A percentile compares a stretch with the other conserved stretches of the same genome.
These are phyloP conservation scores for Macrocentrus cingulum DNA, from an alignment of 1,140 invertebrate species.

Conservation along the genomic window DNA sequence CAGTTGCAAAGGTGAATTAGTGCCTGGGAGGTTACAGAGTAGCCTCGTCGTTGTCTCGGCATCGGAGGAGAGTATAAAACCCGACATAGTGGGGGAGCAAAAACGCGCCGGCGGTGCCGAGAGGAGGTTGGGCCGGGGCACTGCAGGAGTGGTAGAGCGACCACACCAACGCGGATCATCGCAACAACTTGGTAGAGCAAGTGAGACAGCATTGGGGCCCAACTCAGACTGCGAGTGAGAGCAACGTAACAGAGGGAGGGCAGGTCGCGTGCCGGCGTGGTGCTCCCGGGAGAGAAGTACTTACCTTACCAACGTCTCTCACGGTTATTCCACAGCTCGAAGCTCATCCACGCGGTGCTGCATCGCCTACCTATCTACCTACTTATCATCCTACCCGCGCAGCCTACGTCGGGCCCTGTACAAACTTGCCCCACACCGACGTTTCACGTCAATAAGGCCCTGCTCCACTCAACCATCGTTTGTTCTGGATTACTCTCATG, in stretches of 20 bases:
- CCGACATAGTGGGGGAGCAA: background rate
- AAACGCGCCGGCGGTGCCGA: slow-evolving; percentile 6
- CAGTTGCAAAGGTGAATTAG: slow-evolving; percentile 47
- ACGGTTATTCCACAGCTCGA: slow-evolving; percentile 42
- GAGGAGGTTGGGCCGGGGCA: slow-evolving; percentile 23
- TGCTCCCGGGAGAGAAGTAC: slow-evolving; percentile 48
- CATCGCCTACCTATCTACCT: slow-evolving; percentile 51
- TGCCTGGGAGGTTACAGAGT: slow-evolving; percentile 32
- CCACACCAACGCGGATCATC: slow-evolving; percentile 20
- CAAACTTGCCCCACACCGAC: slow-evolving; percentile 37
- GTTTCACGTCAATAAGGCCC: slow-evolving; percentile 11
- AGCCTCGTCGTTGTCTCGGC: slow-evolving; percentile 5
- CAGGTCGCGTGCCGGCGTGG: slow-evolving; percentile 58
- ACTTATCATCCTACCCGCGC: slow-evolving; percentile 49
- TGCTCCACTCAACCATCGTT: slow-evolving; percentile 21
- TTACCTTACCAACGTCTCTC: slow-evolving; percentile 49
- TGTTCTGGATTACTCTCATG: background rate
- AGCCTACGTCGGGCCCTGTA: slow-evolving; percentile 47
- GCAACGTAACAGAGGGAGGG: slow-evolving; percentile 46
- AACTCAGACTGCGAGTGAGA: background rate
- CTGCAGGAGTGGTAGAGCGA: slow-evolving; percentile 22
- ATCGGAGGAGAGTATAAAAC: background rate
- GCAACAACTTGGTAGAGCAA: background rate
- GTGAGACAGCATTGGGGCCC: background rate
- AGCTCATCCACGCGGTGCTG: slow-evolving; percentile 40